Base-by-base conservation (phyloP, 2,888 invertebrate species). In the Steinernema hermaphroditum region DNA sequence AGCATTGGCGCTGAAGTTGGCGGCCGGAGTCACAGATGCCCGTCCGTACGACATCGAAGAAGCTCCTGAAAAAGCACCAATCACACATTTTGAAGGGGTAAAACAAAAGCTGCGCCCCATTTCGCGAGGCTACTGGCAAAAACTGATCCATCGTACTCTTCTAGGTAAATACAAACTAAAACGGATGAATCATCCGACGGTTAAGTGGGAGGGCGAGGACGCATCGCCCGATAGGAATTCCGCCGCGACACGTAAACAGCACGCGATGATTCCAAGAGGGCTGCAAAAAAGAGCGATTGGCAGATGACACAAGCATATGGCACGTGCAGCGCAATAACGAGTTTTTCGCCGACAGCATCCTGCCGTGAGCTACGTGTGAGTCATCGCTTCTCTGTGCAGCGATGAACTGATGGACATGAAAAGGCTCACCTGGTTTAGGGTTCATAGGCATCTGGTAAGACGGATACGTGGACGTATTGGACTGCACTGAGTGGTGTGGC, bases 1-100 rank as follows among this genome's bases (percentile, higher is more conserved):
- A 0, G 75, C 68, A 54, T 83, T 79, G 14, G 86, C 83, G 72
- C 86, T 84, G 82, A 84, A 85, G 41, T 79, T 77, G 22, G 78
- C 80, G 27, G 78, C 72, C 0, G 83, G 77, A n/a, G 76, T 74
- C 44, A 85, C 73, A 2, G 84, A 83, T 6, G 83, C 83, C 34
- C 57, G 79, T 54, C 81, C 81, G 69, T 62, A 44, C 22, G 69
- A 44, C 43, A 69, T 69, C 19, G 62, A 24, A 32, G 62, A 62
- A 62, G 62, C 27, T 62, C 62, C 62, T 62, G 62, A 62, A 62
- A 62, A 32, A 9, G 14, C 12, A n/a, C n/a, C n/a, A n/a, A n/a
- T n/a, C n/a, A n/a, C n/a, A n/a, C n/a, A n/a, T n/a, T n/a, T n/a
- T n/a, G n/a, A n/a, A n/a, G n/a, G n/a, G n/a, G n/a, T n/a, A n/a